These are phyloP conservation scores for Scaptomyza cyrtandrae DNA, from an alignment of 2,888 invertebrate genomes.

Conservation along the genomic window DNA sequence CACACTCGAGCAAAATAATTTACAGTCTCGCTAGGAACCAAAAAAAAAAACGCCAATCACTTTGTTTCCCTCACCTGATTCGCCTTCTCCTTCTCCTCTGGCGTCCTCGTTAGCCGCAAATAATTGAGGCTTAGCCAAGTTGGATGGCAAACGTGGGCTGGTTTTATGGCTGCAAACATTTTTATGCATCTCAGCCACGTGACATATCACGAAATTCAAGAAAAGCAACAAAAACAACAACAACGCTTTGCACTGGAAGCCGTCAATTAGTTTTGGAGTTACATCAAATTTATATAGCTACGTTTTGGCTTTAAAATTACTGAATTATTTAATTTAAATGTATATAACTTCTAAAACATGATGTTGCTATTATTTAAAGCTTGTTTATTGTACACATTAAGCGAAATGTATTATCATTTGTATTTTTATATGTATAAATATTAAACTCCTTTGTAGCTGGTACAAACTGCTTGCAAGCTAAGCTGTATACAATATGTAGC, in stretches of 20 bases:
- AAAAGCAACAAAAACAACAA: conserved; percentile 23
- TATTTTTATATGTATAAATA: background rate
- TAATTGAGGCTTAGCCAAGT: conserved; percentile 26
- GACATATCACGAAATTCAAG: conserved; percentile 75
- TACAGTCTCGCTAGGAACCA: conserved; percentile 50
- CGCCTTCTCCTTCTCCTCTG: background rate
- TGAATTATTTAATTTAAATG: conserved; percentile 7
- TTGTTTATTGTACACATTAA: background rate
- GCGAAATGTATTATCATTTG: background rate
- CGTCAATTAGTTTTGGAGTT: conserved; percentile 66
- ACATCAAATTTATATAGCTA: conserved; percentile 46
- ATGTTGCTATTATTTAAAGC: conserved; percentile 1
- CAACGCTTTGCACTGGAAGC: conserved; percentile 54
- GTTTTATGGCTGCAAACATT: conserved; percentile 51
- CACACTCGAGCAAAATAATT: conserved; percentile 73
- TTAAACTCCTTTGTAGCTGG: background rate
- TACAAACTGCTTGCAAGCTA: background rate
- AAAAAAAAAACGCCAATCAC: conserved; percentile 37
- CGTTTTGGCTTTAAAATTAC: conserved; percentile 12
- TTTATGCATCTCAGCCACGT: conserved; percentile 64
- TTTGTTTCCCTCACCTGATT: background rate
- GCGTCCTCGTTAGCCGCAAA: background rate
- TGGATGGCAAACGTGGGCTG: conserved; percentile 54
- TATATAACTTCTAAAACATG: background rate
- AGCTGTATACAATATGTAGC: background rate